Percentiles rank a stretch among this genome's conserved stretches.
These are phyloP conservation scores for Haplotaxodon microlepis DNA, from an alignment of 2,113 vertebrate genomes.

Conservation along the genomic window DNA sequence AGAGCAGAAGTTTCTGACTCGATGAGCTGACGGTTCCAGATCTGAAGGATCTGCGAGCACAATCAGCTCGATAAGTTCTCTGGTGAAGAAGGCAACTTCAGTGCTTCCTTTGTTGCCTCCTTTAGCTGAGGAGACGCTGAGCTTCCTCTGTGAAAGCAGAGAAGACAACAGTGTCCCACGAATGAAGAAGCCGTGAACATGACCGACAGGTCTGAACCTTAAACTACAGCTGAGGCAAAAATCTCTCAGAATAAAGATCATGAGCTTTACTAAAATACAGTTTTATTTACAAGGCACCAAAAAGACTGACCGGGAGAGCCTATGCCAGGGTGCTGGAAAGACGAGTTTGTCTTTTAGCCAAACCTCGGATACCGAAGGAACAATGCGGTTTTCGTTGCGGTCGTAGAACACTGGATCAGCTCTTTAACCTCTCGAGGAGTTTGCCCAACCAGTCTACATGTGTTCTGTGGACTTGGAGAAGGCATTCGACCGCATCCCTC, in stretches of 20 bases:
- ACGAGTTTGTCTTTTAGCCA: not conserved
- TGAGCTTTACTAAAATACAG: not conserved
- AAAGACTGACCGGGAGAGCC: not conserved
- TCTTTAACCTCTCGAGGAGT: not conserved
- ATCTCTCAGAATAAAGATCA: not conserved
- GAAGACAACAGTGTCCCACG: not conserved
- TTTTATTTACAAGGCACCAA: not conserved
- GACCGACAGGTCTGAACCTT: not conserved
- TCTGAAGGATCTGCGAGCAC: not conserved
- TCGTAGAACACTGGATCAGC: not conserved
- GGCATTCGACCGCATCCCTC: not conserved
- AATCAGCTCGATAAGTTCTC: not conserved
- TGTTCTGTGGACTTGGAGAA: not conserved
- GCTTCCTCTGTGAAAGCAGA: not conserved
- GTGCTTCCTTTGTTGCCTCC: not conserved
- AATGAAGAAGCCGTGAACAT: not conserved
- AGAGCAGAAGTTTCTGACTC: not conserved
- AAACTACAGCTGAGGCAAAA: not conserved
- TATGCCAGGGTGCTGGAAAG: not conserved
- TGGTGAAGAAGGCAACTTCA: not conserved
- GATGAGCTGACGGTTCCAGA: not conserved
- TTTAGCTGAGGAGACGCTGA: not conserved
- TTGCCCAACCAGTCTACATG: not conserved
- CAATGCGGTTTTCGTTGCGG: fast-evolving
- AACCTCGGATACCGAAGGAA: not conserved